phyloP scores from a whole-genome alignment of 2,888 invertebrate genomes.

The Pristionchus fissidentatus region DNA sequence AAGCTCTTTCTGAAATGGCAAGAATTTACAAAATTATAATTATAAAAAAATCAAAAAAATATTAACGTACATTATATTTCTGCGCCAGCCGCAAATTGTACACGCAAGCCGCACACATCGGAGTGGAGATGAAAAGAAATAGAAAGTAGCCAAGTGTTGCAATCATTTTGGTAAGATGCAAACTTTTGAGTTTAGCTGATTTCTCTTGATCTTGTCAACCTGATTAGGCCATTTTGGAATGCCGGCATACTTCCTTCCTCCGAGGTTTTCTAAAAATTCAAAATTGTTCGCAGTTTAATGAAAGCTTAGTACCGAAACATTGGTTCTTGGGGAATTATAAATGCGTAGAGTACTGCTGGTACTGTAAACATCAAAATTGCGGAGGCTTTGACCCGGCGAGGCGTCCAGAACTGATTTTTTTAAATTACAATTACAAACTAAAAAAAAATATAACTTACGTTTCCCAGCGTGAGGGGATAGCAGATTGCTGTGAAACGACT shows the following conservation, averaged over 20 bases:
- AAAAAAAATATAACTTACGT: not conserved
- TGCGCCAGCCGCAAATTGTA: not conserved
- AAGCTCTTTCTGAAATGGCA: not conserved
- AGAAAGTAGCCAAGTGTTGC: not conserved
- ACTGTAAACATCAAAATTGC: not conserved
- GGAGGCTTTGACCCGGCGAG: not conserved
- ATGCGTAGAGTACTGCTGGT: not conserved
- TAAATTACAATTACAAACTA: not conserved
- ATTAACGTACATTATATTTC: not conserved
- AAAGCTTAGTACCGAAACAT: not conserved
- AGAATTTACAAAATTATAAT: not conserved
- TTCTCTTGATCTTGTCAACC: not conserved
- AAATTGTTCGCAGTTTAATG: no score
- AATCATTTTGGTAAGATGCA: not conserved
- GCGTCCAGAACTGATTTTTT: not conserved
- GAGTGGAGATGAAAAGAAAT: not conserved
- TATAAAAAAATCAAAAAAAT: not conserved
- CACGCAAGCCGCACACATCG: not conserved
- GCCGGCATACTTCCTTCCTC: not conserved
- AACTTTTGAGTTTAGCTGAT: no score
- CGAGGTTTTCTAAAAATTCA: no score
- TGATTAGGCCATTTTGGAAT: not conserved
- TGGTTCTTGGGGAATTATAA: not conserved
- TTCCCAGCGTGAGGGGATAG: not conserved
- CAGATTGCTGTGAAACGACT: not conserved